Base-by-base conservation (phyloP, 2,888 invertebrate species). In the Ametastegia equiseti region DNA sequence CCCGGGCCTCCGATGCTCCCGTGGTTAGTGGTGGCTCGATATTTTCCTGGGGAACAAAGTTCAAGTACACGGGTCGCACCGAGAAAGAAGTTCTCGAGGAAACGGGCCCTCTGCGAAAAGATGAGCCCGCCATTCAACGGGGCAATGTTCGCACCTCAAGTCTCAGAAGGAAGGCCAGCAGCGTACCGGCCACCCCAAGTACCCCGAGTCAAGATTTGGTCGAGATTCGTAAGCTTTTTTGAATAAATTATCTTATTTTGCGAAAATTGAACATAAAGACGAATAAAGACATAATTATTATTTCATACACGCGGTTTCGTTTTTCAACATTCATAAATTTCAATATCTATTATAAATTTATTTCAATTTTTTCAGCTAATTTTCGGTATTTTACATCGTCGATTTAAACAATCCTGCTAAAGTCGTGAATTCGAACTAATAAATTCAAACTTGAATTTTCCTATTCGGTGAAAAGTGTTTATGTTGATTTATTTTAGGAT, bases 31-130 rank as follows among this genome's bases (percentile, higher is more conserved):
- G 98, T 78, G 98, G 98, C 73, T 97, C 97, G 71, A 94, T 98
- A 88, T 98, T 98, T 93, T 97, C 97, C 33, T 97, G 97, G 95
- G 98, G 98, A 81, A 97, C 98, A 42, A 98, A 98, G 93, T 98
- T 98, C 92, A 96, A 97, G 88, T 98, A 98, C 92, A 95, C 96
- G 88, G 98, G 98, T 0, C 94, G 98, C 86, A 98, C 98, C 69
- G 98, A 98, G 92, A 94, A 96, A 65, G 98, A 98, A 93, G 97
- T 98, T 83, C 93, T 98, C 82, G 97, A 97, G 91, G 96, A 97
- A 88, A 95, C 95, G 87, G 95, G 95, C 69, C 92, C 92, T 36
- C 88, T 92, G 71, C 88, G 92, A 63, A 84, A 93, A 91, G 90
- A 94, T 91, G 85, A 92, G 92, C 94, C 94, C 85, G 94, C 95